Evolutionary conservation across 2,888 invertebrate genomes (phyloP), one percentile per base, ranked within the genome.

Genomic region (Cerastis rubricosa): DNA sequence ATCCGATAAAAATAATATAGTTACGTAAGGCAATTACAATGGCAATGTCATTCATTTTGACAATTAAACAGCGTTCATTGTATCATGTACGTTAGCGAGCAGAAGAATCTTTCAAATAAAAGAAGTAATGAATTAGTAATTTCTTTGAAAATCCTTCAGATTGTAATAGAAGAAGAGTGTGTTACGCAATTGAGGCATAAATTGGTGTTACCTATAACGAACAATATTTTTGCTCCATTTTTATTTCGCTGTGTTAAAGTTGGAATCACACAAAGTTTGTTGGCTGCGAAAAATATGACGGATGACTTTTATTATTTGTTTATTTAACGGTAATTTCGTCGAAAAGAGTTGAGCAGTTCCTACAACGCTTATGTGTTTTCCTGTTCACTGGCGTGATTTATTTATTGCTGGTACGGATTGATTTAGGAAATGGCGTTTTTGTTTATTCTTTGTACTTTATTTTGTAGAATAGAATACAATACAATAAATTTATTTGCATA

Each of bases 321-420:
- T 83, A 76, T 80, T 83, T 76, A 12, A 64, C 71, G 76, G 71
- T 80, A 84, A 84, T 84, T 84, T 80, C 17, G 54, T 25, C n/a
- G 19, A 59, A 76, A 77, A 80, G 63, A 66, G 83, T 75, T 67
- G 35, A 51, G 17, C 29, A 25, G 43, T n/a, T 75, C 11, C 0
- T 63, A 70, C 65, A 74, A 45, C 57, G 59, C 47, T 47, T n/a
- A 40, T 66, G 35, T 67, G 51, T 67, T 79, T 83, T 63, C 63
- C 59, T 59, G 59, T 80, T 80, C 47, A 9, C 54, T 63, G n/a
- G 14, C 25, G 12, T 69, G 35, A 69, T 47, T 78, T 65, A 66
- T 68, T 45, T 49, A 69, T 69, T 67, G 22, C 51, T 59, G 43
- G n/a, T 57, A 61, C 45, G n/a, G 17, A 76, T 77, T 68, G 61